A percentile compares a stretch with the other conserved stretches of the same genome.
Evolutionary conservation across 2,113 vertebrate species (phyloP).

Genomic region (human (Homo sapiens)): DNA sequence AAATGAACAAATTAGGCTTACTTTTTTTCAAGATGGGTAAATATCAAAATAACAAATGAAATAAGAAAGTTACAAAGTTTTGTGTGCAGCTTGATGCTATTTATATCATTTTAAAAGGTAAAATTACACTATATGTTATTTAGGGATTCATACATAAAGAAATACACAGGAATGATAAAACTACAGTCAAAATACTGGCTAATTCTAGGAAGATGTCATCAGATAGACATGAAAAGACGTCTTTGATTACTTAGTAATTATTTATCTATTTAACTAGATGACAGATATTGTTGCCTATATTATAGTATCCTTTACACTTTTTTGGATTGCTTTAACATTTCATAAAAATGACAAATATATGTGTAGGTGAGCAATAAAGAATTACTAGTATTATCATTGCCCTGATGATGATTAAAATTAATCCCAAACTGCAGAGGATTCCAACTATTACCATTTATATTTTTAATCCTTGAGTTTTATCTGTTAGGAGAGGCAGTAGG

Average conservation of each 20-base stretch:
- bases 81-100: background rate
- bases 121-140: background rate
- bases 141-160: background rate
- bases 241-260: background rate
- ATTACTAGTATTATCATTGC: background rate
- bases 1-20: background rate
- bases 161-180: background rate
- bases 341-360: background rate
- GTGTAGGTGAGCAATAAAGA: background rate
- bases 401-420: slow-evolving; percentile 39
- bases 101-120: background rate
- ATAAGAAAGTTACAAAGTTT: background rate
- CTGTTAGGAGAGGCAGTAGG: background rate
- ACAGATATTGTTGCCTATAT: background rate
- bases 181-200: background rate
- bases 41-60: background rate
- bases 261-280: background rate
- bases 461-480: background rate
- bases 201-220: background rate
- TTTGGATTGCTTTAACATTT: background rate
- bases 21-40: background rate
- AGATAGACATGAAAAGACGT: rapidly evolving
- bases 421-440: background rate
- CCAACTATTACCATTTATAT: background rate
- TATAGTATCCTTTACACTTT: background rate